Evolutionary conservation across 2,797 vertebrate species (phyloP).

Genomic region (Champsocephalus esox): DNA sequence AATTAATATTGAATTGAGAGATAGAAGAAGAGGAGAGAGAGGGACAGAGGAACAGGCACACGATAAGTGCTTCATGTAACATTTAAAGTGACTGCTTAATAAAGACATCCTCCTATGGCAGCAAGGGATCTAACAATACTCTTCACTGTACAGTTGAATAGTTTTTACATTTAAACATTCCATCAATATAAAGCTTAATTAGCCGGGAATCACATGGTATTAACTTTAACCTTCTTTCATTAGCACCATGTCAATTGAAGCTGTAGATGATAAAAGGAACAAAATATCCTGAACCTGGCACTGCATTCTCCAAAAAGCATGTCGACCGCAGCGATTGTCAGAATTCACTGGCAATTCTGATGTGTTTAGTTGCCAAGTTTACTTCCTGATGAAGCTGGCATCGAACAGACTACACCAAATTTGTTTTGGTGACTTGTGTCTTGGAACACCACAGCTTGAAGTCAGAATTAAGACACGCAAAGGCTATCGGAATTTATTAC

Average conservation of each 20-base stretch:
- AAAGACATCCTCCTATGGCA: constrained; percentile 33
- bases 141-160: constrained; percentile 1
- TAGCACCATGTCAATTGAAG: constrained; percentile 18
- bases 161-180: constrained; percentile 40
- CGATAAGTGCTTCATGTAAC: constrained; percentile 36
- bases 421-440: constrained; percentile 37
- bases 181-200: constrained; percentile 38
- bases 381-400: constrained; percentile 48
- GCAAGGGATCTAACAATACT: constrained; percentile 5
- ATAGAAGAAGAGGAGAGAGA: constrained; percentile 19
- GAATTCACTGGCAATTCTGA: constrained; percentile 37
- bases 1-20: constrained; percentile 76
- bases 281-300: constrained; percentile 39
- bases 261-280: constrained; percentile 27
- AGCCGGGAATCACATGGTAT: constrained; percentile 34
- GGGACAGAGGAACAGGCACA: constrained; percentile 24
- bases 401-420: background rate
- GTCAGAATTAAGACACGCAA: constrained; percentile 8
- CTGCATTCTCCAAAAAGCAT: constrained; percentile 19
- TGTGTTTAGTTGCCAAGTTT: constrained; percentile 40
- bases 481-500: background rate
- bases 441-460: constrained; percentile 11
- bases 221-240: constrained; percentile 22
- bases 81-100: constrained; percentile 54
- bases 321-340: constrained; percentile 33